These are phyloP conservation scores for Phylloscopus trochiloides DNA, from an alignment of 2,113 vertebrate genomes.

Conservation along the genomic window DNA sequence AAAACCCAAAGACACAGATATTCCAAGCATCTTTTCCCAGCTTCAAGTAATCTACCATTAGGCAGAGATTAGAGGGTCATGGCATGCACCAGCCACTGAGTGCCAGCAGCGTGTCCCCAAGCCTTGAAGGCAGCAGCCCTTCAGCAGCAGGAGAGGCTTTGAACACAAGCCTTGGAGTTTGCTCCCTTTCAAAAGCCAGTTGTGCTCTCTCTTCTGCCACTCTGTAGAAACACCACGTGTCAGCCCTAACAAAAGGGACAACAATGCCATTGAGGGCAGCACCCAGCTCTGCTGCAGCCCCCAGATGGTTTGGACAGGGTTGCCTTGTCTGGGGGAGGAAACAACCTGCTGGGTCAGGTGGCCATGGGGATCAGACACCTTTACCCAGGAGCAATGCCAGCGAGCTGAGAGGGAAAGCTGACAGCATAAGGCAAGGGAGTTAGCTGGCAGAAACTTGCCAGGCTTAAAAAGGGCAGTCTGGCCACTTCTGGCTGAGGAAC, in stretches of 20 bases:
- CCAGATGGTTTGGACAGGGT: neutral
- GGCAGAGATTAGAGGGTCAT: neutral
- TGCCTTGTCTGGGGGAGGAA: neutral
- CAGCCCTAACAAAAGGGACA: neutral
- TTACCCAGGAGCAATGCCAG: neutral
- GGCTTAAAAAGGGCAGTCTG: neutral
- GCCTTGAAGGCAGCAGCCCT: neutral
- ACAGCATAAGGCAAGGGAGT: neutral
- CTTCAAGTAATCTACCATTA: neutral
- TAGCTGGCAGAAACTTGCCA: neutral
- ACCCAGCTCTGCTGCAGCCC: rapidly evolving
- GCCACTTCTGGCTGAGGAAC: neutral
- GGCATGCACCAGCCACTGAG: rapidly evolving
- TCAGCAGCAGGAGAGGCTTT: neutral
- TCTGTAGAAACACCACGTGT: neutral
- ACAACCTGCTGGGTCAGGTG: neutral
- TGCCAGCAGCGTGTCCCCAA: rapidly evolving
- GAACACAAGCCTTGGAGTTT: neutral
- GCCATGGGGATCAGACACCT: neutral
- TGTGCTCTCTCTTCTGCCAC: neutral
- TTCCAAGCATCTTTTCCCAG: neutral
- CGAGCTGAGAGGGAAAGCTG: neutral
- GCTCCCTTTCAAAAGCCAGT: neutral
- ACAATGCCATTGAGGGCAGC: rapidly evolving
- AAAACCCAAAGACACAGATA: neutral